Evolutionary conservation across 2,113 vertebrate species (phyloP), one percentile per base, ranked within the genome.

Genomic region (Myiozetetes cayanensis): DNA sequence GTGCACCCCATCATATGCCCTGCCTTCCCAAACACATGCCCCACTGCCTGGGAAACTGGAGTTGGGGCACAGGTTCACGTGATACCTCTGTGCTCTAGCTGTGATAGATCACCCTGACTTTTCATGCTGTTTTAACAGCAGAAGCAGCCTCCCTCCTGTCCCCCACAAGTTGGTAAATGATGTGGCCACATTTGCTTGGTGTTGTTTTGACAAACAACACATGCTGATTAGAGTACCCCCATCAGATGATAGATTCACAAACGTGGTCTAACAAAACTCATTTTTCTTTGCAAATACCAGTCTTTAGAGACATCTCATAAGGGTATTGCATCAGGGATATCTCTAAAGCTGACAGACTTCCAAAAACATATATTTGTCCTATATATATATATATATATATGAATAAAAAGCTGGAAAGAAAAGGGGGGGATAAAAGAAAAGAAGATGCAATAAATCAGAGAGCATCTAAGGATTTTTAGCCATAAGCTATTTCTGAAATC

Each of bases 401-500:
- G 31, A 61, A 84, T 63, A 87, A 89, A 58, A 61, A 75, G 8
- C 24, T 75, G 44, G 49, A 70, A 90, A 80, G 41, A 39, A 82
- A 61, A 52, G 19, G 19, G 19, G 11, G 15, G 5, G 3, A 1
- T 2, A 37, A n/a, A 46, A 66, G 25, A 10, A 61, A 66, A 52
- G 78, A 92, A 81, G 30, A 35, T 47, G 28, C 46, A 82, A 47
- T 91, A 96, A 94, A 62, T 87, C 62, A 94, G 67, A 88, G 30
- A 87, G 9, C 46, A 87, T 91, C 58, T 66, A 62, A 87, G 33
- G 47, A 70, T 76, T 93, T 96, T 96, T 87, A 94, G 71, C 85
- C 85, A 91, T 83, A 79, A 95, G 71, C 71, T 74, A 43, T 85
- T 96, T 94, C 85, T 90, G 90, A 93, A 94, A 93, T 70, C 59